Evolutionary conservation across 2,888 invertebrate genomes (phyloP), one percentile per base, ranked within the genome.

Genomic region (Rapana venosa): DNA sequence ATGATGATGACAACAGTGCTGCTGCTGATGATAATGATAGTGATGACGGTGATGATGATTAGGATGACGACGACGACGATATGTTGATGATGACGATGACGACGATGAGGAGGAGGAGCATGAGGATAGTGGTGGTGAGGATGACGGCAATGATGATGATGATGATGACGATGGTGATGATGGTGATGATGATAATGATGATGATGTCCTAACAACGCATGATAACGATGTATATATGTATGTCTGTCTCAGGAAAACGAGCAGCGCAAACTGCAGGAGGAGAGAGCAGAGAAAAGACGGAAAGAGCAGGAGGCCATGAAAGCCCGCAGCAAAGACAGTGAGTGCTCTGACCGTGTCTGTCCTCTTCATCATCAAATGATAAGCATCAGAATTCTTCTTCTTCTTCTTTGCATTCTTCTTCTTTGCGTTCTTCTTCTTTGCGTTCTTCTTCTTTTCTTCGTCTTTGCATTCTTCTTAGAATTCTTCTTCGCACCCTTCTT

Each of bases 181-280:
- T 26, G 66, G 13, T 66, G 66, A 66, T 66, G 66, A 66, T 66
- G 66, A 66, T 66, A 13, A 66, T 26, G 66, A 66, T 66, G 66
- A 66, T 26, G 66, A 66, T 66, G 17, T 26, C 66, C 17, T 66
- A 66, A 22, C 5, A 17, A 66, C 66, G 13, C 47, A 47, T 47
- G 8, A 47, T 47, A 47, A 47, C 47, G 47, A 47, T 85, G 26
- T 81, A 1, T 83, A 11, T n/a, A 22, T 47, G 26, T 47, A 6
- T 83, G 47, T 26, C 5, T 47, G 47, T 83, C 22, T 47, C 91
- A 97, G 91, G 99, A 99, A 95, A 99, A 99, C 96, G 98, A 98
- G 94, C 97, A 98, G 81, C 97, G 99, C 1, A 97, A 97, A 90
- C 97, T 98, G 61, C 98, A 98, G 95, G 99, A 99, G 96, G 98